Evolutionary conservation across 1,140 invertebrate genomes (phyloP).

Genomic region (Hydropsyche tenuis): DNA sequence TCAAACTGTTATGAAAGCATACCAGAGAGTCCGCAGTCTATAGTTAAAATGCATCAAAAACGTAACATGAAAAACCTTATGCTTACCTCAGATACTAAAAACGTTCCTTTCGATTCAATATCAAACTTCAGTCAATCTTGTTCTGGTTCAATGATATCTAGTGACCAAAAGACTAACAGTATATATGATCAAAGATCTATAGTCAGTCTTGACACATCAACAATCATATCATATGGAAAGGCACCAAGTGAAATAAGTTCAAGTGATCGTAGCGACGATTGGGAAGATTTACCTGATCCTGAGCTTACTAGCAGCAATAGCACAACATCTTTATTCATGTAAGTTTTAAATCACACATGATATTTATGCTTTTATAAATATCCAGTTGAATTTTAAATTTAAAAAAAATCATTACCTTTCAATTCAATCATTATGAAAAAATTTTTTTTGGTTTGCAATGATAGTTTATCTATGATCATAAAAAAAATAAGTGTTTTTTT

Average conservation of each 20-base stretch:
- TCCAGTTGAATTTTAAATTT: no score
- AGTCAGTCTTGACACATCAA: conserved; percentile 62
- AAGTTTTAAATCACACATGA: conserved; percentile 51
- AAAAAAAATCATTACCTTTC: no score
- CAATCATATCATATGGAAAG: conserved; percentile 59
- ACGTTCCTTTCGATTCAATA: conserved; percentile 58
- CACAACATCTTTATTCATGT: conserved; percentile 58
- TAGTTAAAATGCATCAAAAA: conserved; percentile 56
- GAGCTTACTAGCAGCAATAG: conserved; percentile 58
- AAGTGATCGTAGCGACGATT: conserved; percentile 70
- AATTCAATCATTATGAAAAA: no score
- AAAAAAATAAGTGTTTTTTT: no score
- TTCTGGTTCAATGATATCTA: conserved; percentile 60
- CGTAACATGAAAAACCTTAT: conserved; percentile 53
- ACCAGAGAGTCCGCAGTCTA: conserved; percentile 59
- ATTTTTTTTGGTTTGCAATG: no score
- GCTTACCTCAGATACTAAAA: conserved; percentile 54
- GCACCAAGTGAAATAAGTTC: conserved; percentile 59
- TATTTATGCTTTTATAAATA: no score
- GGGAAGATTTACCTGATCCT: conserved; percentile 70
- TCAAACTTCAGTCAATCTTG: conserved; percentile 63
- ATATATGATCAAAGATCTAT: conserved; percentile 67
- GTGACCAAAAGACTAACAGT: conserved; percentile 71
- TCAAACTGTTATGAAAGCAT: conserved; percentile 69
- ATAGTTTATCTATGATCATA: no score